A percentile compares a stretch with the other conserved stretches of the same genome.
These are phyloP conservation scores for Tupiocoris notatus DNA, from an alignment of 2,888 invertebrate species.

Conservation along the genomic window DNA sequence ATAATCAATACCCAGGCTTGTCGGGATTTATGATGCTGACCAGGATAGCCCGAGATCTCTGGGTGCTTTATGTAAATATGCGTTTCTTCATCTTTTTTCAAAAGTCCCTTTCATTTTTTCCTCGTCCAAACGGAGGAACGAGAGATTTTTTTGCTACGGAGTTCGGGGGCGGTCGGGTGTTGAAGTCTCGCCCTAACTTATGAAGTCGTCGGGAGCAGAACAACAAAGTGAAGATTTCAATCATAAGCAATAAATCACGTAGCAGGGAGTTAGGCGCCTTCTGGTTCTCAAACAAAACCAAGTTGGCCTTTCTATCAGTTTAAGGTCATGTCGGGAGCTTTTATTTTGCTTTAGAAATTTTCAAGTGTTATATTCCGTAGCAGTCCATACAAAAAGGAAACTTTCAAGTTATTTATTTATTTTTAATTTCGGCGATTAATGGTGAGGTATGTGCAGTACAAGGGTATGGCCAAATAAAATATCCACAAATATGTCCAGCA, in stretches of 20 bases:
- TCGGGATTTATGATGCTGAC: slow-evolving; percentile 27
- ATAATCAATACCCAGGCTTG: slow-evolving; percentile 36
- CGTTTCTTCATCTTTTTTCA: neutral
- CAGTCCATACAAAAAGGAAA: no score
- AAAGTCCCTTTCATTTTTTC: neutral
- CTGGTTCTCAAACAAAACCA: neutral
- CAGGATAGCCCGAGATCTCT: neutral
- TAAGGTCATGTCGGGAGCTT: neutral
- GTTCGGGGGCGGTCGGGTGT: slow-evolving; percentile 32
- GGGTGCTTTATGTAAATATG: slow-evolving; percentile 40
- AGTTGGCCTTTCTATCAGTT: neutral
- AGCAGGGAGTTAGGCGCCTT: slow-evolving; percentile 16
- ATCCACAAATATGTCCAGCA: no score
- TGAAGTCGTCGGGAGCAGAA: slow-evolving; percentile 20
- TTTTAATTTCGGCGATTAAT: no score
- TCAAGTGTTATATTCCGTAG: no score
- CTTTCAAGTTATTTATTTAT: no score
- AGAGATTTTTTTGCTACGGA: neutral
- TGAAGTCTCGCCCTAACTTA: slow-evolving; percentile 28
- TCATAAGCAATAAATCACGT: slow-evolving; percentile 28
- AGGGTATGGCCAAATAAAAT: no score
- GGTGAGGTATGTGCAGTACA: no score
- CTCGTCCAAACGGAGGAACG: neutral
- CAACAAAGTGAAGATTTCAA: slow-evolving; percentile 32
- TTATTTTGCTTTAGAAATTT: no score